phyloP scores from a whole-genome alignment of 2,113 vertebrate genomes.

The Tursiops truncatus region DNA sequence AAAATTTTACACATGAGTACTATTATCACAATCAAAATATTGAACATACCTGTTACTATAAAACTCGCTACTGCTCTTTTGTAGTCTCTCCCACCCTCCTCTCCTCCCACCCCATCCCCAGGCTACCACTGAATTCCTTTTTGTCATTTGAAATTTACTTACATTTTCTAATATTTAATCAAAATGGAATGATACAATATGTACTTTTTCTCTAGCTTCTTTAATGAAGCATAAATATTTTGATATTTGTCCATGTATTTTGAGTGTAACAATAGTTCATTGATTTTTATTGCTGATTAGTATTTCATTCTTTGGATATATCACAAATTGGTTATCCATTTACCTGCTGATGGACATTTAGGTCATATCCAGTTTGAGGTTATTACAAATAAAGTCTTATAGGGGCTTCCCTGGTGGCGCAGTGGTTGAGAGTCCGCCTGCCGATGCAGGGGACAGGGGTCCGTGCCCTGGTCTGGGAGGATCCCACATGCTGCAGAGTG shows the following conservation, averaged over 20 bases:
- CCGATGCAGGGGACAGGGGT: no score
- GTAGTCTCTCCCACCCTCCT: neutral
- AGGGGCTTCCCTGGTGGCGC: neutral
- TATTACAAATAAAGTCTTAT: neutral
- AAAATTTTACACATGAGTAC: neutral
- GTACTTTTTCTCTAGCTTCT: neutral
- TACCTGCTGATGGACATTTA: neutral
- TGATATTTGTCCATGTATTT: neutral
- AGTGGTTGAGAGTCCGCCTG: no score
- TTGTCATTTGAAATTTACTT: neutral
- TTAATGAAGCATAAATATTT: neutral
- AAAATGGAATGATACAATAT: neutral
- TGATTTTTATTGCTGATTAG: neutral
- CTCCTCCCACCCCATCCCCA: neutral
- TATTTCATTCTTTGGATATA: neutral
- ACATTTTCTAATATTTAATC: neutral
- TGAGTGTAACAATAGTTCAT: neutral
- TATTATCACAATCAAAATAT: neutral
- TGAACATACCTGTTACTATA: neutral
- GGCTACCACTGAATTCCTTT: neutral
- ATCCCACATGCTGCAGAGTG: no score
- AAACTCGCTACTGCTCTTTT: neutral
- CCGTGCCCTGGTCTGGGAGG: no score
- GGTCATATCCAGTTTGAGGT: neutral
- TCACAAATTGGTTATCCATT: neutral